phyloP scores from a whole-genome alignment of 92 coral and sea anemone species.

The Metridium senile region DNA sequence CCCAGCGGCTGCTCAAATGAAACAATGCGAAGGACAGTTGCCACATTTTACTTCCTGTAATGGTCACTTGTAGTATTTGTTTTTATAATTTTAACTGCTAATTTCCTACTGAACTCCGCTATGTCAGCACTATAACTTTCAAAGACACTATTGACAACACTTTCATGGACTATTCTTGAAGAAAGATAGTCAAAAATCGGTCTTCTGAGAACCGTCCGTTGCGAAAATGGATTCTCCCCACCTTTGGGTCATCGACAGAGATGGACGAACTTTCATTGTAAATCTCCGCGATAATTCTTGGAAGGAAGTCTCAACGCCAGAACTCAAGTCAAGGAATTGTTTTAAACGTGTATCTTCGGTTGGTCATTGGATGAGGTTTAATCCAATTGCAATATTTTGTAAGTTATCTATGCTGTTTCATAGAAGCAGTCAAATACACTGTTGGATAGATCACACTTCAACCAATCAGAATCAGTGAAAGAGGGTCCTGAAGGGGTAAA shows the following conservation, averaged over 20 bases:
- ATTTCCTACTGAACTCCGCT: neutral
- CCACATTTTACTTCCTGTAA: constrained; percentile 45
- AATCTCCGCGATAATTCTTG: constrained; percentile 77
- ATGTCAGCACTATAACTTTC: neutral
- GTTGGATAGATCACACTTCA: too few relatives aligned
- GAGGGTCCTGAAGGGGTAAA: too few relatives aligned
- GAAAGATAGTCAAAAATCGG: neutral
- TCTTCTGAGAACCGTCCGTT: neutral
- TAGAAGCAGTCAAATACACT: too few relatives aligned
- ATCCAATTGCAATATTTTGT: too few relatives aligned
- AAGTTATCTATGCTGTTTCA: too few relatives aligned
- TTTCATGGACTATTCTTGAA: neutral
- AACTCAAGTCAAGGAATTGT: constrained; percentile 84
- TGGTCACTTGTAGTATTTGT: neutral
- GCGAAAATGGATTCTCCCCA: constrained; percentile 47
- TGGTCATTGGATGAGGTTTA: constrained; percentile 89
- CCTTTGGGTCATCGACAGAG: constrained; percentile 84
- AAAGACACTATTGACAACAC: neutral
- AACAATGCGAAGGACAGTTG: constrained; percentile 18
- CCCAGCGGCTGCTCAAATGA: constrained; percentile 15
- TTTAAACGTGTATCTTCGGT: constrained; percentile 92
- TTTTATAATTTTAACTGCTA: neutral
- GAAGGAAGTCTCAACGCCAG: constrained; percentile 77
- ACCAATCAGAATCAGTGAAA: too few relatives aligned
- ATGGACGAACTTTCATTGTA: constrained; percentile 76